Percentiles rank a stretch among this genome's conserved stretches.
Evolutionary conservation across 1,140 invertebrate species (phyloP).

Genomic region (Ylistrum balloti): DNA sequence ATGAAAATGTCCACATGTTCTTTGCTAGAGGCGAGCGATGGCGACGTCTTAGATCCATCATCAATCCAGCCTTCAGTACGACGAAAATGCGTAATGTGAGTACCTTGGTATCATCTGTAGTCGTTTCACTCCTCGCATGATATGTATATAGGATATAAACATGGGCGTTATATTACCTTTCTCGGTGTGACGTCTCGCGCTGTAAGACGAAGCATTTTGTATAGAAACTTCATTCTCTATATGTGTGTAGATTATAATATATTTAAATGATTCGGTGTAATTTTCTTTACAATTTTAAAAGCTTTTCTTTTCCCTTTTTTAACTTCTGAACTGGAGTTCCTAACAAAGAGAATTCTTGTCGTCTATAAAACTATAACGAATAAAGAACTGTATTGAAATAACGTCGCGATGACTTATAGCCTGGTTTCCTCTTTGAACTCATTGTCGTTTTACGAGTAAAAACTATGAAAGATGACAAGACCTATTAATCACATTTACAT

Average conservation of each 20-base stretch:
- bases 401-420: not conserved
- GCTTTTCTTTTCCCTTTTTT: not conserved
- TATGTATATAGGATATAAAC: not conserved
- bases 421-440: slow-evolving; percentile 16
- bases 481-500: not conserved
- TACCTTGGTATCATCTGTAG: slow-evolving; percentile 13
- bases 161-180: slow-evolving; percentile 29
- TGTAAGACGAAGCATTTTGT: slow-evolving; percentile 38
- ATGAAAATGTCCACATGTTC: slow-evolving; percentile 79
- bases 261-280: slow-evolving; percentile 19
- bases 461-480: slow-evolving; percentile 35
- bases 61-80: slow-evolving; percentile 85
- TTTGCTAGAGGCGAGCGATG: slow-evolving; percentile 82
- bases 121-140: slow-evolving; percentile 32
- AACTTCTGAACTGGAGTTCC: not conserved
- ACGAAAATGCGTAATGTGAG: slow-evolving; percentile 85
- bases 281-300: not conserved
- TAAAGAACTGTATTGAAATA: not conserved
- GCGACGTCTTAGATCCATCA: slow-evolving; percentile 84
- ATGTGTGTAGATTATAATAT: slow-evolving; percentile 6
- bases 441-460: not conserved
- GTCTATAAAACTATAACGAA: not conserved
- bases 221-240: not conserved
- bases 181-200: not conserved
- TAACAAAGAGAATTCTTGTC: not conserved